Conservation (phyloP, 2,888 invertebrate genomes). For the Petrolisthes manimaculis region DNA sequence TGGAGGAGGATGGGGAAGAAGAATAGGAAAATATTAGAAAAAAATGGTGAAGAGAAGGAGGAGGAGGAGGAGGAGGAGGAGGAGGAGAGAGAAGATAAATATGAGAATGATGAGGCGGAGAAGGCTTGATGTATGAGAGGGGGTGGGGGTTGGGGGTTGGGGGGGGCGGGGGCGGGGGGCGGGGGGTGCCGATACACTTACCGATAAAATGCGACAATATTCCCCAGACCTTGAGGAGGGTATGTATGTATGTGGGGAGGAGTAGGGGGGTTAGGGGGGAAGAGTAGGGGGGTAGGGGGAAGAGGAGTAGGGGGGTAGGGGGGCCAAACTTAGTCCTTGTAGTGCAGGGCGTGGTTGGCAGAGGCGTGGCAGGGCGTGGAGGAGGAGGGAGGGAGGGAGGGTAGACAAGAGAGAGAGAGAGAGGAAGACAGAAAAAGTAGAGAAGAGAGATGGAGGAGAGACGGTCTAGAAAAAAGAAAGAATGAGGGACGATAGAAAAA, state of each 20-base stretch:
- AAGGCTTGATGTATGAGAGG: not conserved
- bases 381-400: not conserved
- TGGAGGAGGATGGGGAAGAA: not conserved
- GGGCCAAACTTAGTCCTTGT: not conserved
- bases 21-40: not conserved
- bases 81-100: not conserved
- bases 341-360: not conserved
- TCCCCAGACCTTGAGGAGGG: not conserved
- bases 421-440: not conserved
- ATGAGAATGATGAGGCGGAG: not conserved
- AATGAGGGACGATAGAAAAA: not conserved
- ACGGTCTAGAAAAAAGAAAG: not conserved
- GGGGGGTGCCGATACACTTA: not conserved
- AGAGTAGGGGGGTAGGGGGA: not conserved
- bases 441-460: not conserved
- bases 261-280: not conserved
- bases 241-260: not conserved
- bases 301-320: not conserved
- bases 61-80: not conserved
- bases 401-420: not conserved
- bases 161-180: slow-evolving; percentile 17
- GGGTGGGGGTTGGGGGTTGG: not conserved
- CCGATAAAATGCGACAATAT: slow-evolving; percentile 1
- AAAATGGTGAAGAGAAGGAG: not conserved
- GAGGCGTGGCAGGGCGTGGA: not conserved